Percentiles rank a stretch among this genome's conserved stretches.
phyloP scores from a whole-genome alignment of 2,113 vertebrate species.

The Prolemur simus region DNA sequence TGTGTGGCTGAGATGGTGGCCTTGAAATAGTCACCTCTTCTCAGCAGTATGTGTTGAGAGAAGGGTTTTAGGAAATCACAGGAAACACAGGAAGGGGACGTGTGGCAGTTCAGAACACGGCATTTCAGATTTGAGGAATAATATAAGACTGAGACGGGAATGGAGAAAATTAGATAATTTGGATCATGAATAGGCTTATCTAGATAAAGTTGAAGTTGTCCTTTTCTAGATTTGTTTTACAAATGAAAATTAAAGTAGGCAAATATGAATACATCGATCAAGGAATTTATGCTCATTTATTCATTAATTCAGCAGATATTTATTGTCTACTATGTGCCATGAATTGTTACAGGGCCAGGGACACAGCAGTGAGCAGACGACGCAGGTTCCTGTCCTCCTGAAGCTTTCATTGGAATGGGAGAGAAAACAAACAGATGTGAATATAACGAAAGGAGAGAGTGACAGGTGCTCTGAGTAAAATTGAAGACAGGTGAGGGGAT shows the following conservation, averaged over 20 bases:
- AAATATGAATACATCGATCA: not conserved
- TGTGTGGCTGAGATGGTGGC: not conserved
- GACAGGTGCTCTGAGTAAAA: not conserved
- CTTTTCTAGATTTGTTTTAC: not conserved
- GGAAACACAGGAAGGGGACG: not conserved
- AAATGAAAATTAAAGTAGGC: not conserved
- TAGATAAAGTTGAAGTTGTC: not conserved
- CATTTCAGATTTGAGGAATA: not conserved
- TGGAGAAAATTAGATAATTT: not conserved
- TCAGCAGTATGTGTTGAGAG: not conserved
- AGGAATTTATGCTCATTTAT: not conserved
- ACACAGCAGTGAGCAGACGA: not conserved
- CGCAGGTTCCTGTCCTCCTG: not conserved
- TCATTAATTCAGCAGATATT: not conserved
- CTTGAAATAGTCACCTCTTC: not conserved
- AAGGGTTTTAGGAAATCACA: not conserved
- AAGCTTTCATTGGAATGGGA: not conserved
- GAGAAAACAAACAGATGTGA: not conserved
- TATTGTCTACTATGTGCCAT: not conserved
- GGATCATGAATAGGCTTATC: not conserved
- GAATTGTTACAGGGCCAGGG: not conserved
- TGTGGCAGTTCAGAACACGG: not conserved
- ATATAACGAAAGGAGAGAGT: not conserved
- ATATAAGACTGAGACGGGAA: not conserved
- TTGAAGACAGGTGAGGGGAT: not conserved